These are phyloP conservation scores for Hylomyscus alleni DNA, from an alignment of 2,797 vertebrate genomes.

Conservation along the genomic window DNA sequence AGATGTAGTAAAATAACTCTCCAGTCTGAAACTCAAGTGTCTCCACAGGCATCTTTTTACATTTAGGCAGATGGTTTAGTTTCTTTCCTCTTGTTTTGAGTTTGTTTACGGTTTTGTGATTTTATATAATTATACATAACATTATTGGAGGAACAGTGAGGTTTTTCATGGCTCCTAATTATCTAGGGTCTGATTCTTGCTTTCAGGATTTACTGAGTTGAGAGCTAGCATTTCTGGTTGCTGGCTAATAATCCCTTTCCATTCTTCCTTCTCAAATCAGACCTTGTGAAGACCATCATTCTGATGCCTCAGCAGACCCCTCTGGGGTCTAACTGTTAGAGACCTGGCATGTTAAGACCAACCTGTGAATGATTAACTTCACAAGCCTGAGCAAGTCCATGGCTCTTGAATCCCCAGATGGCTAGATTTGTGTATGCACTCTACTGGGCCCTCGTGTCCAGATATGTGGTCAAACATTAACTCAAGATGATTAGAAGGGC, in stretches of 20 bases:
- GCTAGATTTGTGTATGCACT: background rate
- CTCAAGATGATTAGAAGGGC: background rate
- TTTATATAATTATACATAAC: conserved; percentile 62
- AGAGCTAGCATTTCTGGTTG: conserved; percentile 61
- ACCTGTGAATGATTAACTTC: background rate
- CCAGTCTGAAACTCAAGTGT: background rate
- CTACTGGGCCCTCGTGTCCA: background rate
- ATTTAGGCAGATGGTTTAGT: background rate
- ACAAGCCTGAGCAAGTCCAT: conserved; percentile 33
- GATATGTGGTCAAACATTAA: background rate
- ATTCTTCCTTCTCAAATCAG: background rate
- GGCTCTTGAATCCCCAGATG: background rate
- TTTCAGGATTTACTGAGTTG: conserved; percentile 53
- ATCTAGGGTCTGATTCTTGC: conserved; percentile 31
- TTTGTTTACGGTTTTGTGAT: conserved; percentile 70
- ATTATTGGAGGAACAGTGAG: conserved; percentile 46
- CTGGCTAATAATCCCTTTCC: conserved; percentile 44
- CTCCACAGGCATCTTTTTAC: conserved; percentile 28
- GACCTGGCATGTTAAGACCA: conserved; percentile 27
- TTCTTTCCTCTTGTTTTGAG: conserved; percentile 63
- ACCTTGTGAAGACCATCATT: background rate
- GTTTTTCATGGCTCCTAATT: background rate
- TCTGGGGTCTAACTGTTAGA: background rate
- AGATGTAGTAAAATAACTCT: background rate
- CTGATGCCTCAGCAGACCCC: background rate